phyloP scores from a whole-genome alignment of 2,113 vertebrate species.

The Cheilinus undulatus region DNA sequence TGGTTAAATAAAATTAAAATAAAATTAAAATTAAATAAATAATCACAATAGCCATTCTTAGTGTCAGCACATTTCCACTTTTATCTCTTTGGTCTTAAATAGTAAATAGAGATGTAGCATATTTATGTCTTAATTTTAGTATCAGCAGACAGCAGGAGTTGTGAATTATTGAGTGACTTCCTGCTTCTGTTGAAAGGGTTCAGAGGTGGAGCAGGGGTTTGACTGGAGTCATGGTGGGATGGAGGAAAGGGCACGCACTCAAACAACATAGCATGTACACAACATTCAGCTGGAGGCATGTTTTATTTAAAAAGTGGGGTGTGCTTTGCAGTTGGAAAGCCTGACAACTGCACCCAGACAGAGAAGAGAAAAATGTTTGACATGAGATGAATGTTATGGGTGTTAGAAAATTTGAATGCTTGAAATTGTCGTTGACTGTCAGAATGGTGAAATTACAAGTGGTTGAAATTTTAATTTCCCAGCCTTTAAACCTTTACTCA shows the following conservation, averaged over 20 bases:
- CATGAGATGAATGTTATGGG: not conserved
- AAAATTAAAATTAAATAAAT: too few relatives aligned
- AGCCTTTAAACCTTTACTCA: too few relatives aligned
- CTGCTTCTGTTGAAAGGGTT: conserved; percentile 20
- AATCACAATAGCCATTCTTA: too few relatives aligned
- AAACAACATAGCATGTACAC: conserved; percentile 11
- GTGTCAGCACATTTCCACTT: not conserved
- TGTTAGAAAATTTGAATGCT: not conserved
- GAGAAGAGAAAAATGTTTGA: not conserved
- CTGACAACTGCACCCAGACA: not conserved
- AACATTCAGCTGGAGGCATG: conserved; percentile 34
- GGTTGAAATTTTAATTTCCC: too few relatives aligned
- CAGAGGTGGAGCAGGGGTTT: conserved; percentile 11
- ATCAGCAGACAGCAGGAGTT: not conserved
- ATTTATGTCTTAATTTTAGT: conserved; percentile 30
- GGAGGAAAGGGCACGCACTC: conserved; percentile 15
- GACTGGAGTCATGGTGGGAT: conserved; percentile 8
- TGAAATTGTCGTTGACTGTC: not conserved
- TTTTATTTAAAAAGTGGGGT: conserved; percentile 28
- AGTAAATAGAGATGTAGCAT: not conserved
- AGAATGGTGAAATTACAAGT: too few relatives aligned
- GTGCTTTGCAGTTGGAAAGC: not conserved
- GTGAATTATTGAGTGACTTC: conserved; percentile 50
- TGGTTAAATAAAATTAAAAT: too few relatives aligned
- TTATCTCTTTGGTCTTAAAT: too few relatives aligned